Conservation (phyloP, 2,113 vertebrate species). For the Pantherophis guttatus region DNA sequence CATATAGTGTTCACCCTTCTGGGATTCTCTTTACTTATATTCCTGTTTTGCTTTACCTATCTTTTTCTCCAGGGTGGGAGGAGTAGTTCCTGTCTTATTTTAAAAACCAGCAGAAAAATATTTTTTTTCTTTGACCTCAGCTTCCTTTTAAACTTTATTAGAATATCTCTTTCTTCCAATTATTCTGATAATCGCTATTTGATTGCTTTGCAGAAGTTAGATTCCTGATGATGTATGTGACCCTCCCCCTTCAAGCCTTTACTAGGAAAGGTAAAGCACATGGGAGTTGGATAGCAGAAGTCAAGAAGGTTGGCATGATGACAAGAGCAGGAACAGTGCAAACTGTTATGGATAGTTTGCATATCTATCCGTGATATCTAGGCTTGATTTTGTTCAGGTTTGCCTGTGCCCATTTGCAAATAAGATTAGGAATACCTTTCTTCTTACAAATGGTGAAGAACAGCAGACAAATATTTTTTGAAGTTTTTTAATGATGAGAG, state of each 20-base stretch:
- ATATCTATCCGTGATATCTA: not conserved
- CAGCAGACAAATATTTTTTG: not conserved
- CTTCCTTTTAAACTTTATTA: not conserved
- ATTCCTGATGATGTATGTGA: not conserved
- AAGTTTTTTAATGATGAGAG: not conserved
- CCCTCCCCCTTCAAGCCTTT: not conserved
- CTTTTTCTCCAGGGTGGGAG: not conserved
- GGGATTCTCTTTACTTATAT: not conserved
- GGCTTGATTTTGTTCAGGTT: not conserved
- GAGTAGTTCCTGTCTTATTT: not conserved
- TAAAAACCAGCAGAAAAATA: not conserved
- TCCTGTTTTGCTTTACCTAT: not conserved
- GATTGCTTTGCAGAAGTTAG: not conserved
- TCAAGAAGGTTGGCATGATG: not conserved
- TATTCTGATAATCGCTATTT: not conserved
- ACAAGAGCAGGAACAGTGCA: not conserved
- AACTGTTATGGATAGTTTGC: not conserved
- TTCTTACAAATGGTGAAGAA: not conserved
- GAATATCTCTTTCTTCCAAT: not conserved
- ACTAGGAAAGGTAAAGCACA: not conserved
- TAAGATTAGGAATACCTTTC: not conserved
- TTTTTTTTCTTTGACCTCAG: not conserved
- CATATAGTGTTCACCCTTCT: not conserved
- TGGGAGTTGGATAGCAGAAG: not conserved
- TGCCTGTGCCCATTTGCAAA: not conserved